A percentile compares a stretch with the other conserved stretches of the same genome.
Evolutionary conservation across 1,140 invertebrate species (phyloP).

Genomic region (Apis florea): DNA sequence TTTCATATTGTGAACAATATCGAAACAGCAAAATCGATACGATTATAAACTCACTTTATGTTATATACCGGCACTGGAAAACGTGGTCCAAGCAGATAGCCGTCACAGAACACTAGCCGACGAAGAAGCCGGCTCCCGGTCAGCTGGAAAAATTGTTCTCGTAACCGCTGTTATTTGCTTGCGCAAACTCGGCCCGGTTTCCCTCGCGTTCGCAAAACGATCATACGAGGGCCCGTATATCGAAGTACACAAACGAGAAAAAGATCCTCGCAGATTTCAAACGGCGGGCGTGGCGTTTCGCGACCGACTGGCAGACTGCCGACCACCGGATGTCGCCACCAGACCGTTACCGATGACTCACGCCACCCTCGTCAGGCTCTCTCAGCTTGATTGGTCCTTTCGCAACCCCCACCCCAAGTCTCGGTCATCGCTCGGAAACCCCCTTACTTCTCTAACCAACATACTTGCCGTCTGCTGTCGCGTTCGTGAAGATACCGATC

Average conservation of each 20-base stretch:
- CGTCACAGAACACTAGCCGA: slow-evolving; percentile 42
- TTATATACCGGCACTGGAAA: slow-evolving; percentile 33
- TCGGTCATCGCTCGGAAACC: slow-evolving; percentile 40
- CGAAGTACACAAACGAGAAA: slow-evolving; percentile 40
- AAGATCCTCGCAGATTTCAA: slow-evolving; percentile 35
- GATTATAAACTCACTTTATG: slow-evolving; percentile 26
- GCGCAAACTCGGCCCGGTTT: slow-evolving; percentile 39
- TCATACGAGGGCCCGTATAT: slow-evolving; percentile 28
- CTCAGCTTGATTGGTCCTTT: slow-evolving; percentile 55
- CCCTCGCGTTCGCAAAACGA: slow-evolving; percentile 48
- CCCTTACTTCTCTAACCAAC: neutral
- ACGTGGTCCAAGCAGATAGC: slow-evolving; percentile 34
- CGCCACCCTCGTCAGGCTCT: slow-evolving; percentile 55
- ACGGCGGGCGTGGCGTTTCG: slow-evolving; percentile 79
- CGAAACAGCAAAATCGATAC: neutral
- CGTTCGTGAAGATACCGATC: slow-evolving; percentile 30
- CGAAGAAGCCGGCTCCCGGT: slow-evolving; percentile 29
- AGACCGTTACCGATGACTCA: slow-evolving; percentile 76
- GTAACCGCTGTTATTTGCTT: slow-evolving; percentile 9
- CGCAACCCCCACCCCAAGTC: slow-evolving; percentile 41
- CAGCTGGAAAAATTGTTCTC: slow-evolving; percentile 39
- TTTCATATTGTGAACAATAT: neutral
- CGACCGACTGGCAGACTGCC: slow-evolving; percentile 74
- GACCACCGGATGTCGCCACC: slow-evolving; percentile 66
- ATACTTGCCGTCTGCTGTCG: slow-evolving; percentile 19